Evolutionary conservation across 1,140 invertebrate genomes (phyloP), one percentile per base, ranked within the genome.

Genomic region (Marisa cornuarietis): DNA sequence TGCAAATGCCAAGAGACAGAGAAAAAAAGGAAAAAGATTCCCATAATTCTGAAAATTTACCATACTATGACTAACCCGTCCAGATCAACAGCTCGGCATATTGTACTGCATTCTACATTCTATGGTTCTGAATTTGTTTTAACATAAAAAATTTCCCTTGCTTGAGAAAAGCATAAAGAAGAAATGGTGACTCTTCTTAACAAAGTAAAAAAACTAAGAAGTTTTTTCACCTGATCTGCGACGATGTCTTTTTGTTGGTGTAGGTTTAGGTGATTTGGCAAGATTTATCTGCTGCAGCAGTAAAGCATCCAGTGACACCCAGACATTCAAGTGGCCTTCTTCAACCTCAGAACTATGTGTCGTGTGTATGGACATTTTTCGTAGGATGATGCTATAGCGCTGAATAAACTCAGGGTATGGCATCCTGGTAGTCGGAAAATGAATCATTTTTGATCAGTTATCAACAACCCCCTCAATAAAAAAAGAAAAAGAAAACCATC

Each of bases 371-470:
- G 7, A 8, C 58, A 66, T 78, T 69, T 79, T 66, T 76, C 92
- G 93, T 80, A 95, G 95, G 0, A 99, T 92, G 8, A 98, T 94
- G 71, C 97, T 93, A 88, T 99, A 99, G n/a, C 96, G 93, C 68
- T 94, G 93, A 85, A 96, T 96, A 92, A 99, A 99, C 79, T 98
- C 96, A 13, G 93, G 91, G 88, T 99, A 99, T 0, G 94, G 51
- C 74, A 87, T 81, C 74, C 87, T 88, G 77, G 71, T 79, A 31
- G 61, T 49, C 20, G 54, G 49, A 79, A 42, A 51, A 52, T 24
- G 20, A 14, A 26, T 24, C 14, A 73, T n/a, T 26, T 31, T 16
- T 42, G 31, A 42, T 42, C 31, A 42, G 31, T 42, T 42, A 2
- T 42, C 31, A 42, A 42, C 6, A 42, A 26, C 68, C 26, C 24